Conservation (phyloP, 2,113 vertebrate genomes). For the Phalacrocorax carbo region DNA sequence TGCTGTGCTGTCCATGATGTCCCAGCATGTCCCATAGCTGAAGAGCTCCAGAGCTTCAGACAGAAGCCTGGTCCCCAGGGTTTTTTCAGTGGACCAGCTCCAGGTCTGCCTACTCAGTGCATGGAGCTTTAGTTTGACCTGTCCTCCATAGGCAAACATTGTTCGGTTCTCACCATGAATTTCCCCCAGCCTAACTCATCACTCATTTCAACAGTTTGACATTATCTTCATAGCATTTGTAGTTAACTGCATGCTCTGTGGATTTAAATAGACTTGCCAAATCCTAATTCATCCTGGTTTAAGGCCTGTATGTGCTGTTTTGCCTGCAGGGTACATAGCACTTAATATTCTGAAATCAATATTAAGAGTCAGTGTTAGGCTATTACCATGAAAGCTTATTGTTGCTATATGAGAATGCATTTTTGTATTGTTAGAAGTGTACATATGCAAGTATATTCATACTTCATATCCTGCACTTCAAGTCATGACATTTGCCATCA, state of each 20-base stretch:
- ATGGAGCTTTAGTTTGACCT: not conserved
- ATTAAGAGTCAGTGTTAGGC: not conserved
- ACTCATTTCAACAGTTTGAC: not conserved
- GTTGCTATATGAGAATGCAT: not conserved
- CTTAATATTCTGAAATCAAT: not conserved
- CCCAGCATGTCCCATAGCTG: not conserved
- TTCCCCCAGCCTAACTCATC: not conserved
- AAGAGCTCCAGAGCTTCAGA: not conserved
- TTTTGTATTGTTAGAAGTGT: not conserved
- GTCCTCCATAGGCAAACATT: accelerated
- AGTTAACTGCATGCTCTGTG: not conserved
- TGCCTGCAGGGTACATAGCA: not conserved
- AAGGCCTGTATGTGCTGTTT: not conserved
- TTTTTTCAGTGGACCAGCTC: not conserved
- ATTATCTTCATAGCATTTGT: not conserved
- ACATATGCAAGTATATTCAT: not conserved
- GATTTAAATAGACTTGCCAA: not conserved
- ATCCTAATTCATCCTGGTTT: not conserved
- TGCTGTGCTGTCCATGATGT: accelerated
- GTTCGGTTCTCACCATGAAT: not conserved
- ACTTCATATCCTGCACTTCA: not conserved
- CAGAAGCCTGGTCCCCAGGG: not conserved
- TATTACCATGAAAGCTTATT: not conserved
- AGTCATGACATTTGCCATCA: not conserved
- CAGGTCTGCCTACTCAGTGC: not conserved